Percentiles rank a stretch among this genome's conserved stretches.
These are phyloP conservation scores for Acanthoscelides obtectus DNA, from an alignment of 2,888 invertebrate genomes.

Conservation along the genomic window DNA sequence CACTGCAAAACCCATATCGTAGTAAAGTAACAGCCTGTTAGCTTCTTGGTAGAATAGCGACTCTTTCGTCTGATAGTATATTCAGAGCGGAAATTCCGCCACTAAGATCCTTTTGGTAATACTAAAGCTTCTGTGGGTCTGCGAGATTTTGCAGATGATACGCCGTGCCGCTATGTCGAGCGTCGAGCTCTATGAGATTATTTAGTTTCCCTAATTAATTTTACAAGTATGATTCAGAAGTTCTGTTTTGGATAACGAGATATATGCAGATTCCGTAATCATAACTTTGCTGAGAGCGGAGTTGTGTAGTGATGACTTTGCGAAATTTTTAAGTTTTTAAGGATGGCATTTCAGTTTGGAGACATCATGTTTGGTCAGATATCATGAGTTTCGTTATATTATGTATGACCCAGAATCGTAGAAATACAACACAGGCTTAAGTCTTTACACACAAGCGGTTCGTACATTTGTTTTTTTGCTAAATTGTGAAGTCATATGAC, in stretches of 20 bases:
- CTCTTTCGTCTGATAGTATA: background rate
- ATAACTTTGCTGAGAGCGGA: background rate
- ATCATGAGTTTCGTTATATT: too few species aligned
- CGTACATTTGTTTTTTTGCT: too few species aligned
- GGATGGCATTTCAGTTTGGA: too few species aligned
- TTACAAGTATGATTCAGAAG: background rate
- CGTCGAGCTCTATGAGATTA: background rate
- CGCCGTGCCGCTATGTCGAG: background rate
- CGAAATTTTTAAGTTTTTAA: background rate
- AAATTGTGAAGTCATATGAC: too few species aligned
- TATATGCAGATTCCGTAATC: background rate
- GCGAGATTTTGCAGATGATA: background rate
- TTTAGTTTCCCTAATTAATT: background rate
- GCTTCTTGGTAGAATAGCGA: background rate
- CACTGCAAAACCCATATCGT: background rate
- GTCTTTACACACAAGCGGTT: too few species aligned
- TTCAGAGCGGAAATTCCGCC: background rate
- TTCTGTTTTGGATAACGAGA: background rate
- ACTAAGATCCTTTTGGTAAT: background rate
- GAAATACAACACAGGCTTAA: too few species aligned
- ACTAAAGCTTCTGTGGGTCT: background rate
- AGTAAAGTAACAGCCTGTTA: background rate
- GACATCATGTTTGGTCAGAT: too few species aligned
- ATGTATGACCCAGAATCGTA: too few species aligned
- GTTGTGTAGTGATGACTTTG: background rate